Evolutionary conservation across 1,140 invertebrate species (phyloP), one percentile per base, ranked within the genome.

Genomic region (Parapsyche elsis): DNA sequence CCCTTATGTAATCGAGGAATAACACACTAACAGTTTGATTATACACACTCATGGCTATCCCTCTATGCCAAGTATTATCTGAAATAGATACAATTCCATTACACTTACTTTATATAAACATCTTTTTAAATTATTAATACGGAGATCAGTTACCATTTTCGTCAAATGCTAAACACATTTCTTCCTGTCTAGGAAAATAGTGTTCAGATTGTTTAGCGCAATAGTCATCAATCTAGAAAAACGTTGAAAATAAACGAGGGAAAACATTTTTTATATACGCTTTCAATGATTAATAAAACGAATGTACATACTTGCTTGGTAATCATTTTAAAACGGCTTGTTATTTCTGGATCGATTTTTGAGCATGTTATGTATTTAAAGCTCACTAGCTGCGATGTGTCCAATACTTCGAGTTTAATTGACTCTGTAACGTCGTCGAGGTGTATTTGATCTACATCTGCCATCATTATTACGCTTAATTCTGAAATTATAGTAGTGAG

Each of bases 181-280:
- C 74, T 5, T 26, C 49, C 9, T 21, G 1, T 61, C 26, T 26
- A 7, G 74, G 74, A 14, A 76, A 12, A 16, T 76, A 76, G 59
- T 30, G 26, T n/a, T 76, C n/a, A 10, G 12, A 0, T 76, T 76
- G 74, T 38, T 4, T 23, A 16, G 24, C 59, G 16, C 74, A 76
- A 61, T 76, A 76, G 5, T 59, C 30, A 30, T 76, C 59, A 1
- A 76, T 76, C 74, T 76, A 24, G 44, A 76, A 76, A 10, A n/a
- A 74, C 45, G 4, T 1, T 38, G 2, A 61, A 0, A 16, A 16
- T 61, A n/a, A n/a, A n/a, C n/a, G n/a, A n/a, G n/a, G n/a, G n/a
- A n/a, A n/a, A n/a, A n/a, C n/a, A n/a, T n/a, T n/a, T n/a, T n/a
- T n/a, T n/a, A n/a, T n/a, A n/a, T n/a, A n/a, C n/a, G n/a, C n/a